Percentiles rank a stretch among this genome's conserved stretches.
Conservation (phyloP, 2,888 invertebrate genomes). For the Drosophila quinaria region DNA sequence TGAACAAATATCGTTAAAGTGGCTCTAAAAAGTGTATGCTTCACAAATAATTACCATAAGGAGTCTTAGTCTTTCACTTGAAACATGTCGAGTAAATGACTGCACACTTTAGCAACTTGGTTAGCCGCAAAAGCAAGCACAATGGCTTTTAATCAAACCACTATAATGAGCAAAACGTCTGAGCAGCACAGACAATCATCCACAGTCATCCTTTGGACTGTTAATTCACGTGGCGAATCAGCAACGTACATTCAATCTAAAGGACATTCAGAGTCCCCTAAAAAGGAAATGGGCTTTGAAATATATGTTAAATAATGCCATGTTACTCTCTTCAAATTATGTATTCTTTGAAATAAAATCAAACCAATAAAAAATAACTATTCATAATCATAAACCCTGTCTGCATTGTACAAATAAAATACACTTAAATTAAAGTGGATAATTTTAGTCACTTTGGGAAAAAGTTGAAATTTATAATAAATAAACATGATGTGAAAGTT, state of each 20-base stretch:
- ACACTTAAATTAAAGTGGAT: no score
- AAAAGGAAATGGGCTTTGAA: conserved; percentile 6
- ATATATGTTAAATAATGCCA: not conserved
- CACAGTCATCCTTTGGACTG: conserved; percentile 20
- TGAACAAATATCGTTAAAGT: conserved; percentile 8
- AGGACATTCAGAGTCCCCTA: not conserved
- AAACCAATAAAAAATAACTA: not conserved
- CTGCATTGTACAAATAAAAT: no score
- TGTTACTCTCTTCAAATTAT: not conserved
- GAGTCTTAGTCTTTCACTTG: conserved; percentile 36
- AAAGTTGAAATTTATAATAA: not conserved
- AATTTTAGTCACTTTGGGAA: not conserved
- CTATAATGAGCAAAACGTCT: conserved; percentile 61
- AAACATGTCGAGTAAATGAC: conserved; percentile 50
- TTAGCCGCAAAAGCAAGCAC: conserved; percentile 76
- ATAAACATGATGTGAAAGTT: not conserved
- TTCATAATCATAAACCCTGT: no score
- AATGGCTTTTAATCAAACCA: conserved; percentile 77
- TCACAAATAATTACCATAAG: conserved; percentile 43
- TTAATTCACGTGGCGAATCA: conserved; percentile 51
- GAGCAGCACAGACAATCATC: conserved; percentile 32
- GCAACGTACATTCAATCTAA: conserved; percentile 23
- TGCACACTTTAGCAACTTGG: conserved; percentile 68
- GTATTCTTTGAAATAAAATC: not conserved
- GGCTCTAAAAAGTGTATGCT: conserved; percentile 31